phyloP scores from a whole-genome alignment of 53 echinoderm and acorn worm genomes.

The Astropecten irregularis region DNA sequence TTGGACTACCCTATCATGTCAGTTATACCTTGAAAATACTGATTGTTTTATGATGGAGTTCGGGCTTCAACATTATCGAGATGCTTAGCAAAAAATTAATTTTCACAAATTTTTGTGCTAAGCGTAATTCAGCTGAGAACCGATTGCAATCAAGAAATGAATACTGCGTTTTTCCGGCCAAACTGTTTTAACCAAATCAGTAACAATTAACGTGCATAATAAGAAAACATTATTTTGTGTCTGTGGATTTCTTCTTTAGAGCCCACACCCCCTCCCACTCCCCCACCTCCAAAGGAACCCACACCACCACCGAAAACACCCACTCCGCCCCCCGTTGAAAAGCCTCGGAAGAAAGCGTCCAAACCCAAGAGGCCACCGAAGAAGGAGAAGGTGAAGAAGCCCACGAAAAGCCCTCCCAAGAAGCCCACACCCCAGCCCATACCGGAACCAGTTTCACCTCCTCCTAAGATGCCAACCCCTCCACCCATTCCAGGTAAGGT shows the following conservation, averaged over 20 bases:
- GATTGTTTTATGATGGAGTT: no score
- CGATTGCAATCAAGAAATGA: no score
- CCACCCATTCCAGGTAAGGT: conserved; percentile 15
- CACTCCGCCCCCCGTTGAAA: conserved; percentile 47
- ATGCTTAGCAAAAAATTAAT: no score
- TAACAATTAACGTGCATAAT: neutral
- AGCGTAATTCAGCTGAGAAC: no score
- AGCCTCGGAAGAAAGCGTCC: conserved; percentile 49
- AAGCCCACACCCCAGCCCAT: conserved; percentile 63
- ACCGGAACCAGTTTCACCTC: conserved; percentile 7
- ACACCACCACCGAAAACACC: conserved; percentile 59
- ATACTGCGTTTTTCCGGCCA: no score
- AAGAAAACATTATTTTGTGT: neutral
- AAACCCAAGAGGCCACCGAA: conserved; percentile 66
- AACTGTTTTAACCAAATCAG: neutral
- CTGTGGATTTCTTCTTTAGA: no score
- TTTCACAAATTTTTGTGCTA: no score
- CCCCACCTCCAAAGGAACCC: conserved; percentile 66
- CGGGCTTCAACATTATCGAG: no score
- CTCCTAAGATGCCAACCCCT: conserved; percentile 29
- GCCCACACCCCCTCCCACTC: conserved; percentile 72
- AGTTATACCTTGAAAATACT: no score
- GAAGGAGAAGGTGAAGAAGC: conserved; percentile 49
- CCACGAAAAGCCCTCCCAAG: conserved; percentile 22
- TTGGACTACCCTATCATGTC: no score